phyloP scores from a whole-genome alignment of 1,140 invertebrate genomes.

The Lepidurus couesii region DNA sequence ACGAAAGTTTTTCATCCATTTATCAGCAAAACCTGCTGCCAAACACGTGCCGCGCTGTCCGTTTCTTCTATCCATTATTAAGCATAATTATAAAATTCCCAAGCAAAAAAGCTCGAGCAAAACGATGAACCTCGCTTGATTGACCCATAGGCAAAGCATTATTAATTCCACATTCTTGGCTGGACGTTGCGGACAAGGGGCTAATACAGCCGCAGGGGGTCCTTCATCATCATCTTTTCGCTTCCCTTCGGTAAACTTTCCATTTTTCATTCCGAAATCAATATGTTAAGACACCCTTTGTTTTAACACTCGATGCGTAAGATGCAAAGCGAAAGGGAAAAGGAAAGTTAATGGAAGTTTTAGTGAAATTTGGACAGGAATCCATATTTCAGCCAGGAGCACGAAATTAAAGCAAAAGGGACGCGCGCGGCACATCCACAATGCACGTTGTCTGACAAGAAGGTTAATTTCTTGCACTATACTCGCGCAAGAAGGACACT shows the following conservation, averaged over 20 bases:
- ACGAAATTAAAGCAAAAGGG: not conserved
- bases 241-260: not conserved
- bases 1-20: not conserved
- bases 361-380: not conserved
- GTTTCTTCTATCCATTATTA: not conserved
- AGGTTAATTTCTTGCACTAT: constrained; percentile 4
- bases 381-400: not conserved
- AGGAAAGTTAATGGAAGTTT: too few species aligned
- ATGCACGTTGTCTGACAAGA: constrained; percentile 1
- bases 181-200: not conserved
- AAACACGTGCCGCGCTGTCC: not conserved
- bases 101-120: not conserved
- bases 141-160: constrained; percentile 14
- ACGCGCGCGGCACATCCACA: not conserved
- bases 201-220: not conserved
- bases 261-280: not conserved
- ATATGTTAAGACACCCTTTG: not conserved
- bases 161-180: constrained; percentile 5
- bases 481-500: not conserved
- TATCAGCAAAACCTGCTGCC: not conserved
- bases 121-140: not conserved
- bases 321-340: too few species aligned
- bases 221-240: not conserved
- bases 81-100: not conserved
- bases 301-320: too few species aligned